These are phyloP conservation scores for Panthera tigris DNA, from an alignment of 2,113 vertebrate species.

Conservation along the genomic window DNA sequence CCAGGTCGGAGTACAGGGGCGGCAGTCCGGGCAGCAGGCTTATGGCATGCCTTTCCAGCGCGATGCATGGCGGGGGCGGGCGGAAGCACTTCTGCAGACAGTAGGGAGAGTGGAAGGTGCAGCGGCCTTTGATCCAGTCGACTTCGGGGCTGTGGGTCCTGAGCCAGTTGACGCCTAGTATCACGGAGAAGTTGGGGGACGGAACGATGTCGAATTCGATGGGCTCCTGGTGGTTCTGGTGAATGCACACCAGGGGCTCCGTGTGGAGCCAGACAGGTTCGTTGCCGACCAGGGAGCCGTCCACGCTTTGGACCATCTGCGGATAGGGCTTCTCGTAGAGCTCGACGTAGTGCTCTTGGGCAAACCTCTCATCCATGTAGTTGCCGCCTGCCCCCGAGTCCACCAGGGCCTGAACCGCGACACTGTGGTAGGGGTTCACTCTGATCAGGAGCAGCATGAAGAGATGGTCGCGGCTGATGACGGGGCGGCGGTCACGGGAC, in stretches of 20 bases:
- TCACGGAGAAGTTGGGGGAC: slow-evolving; percentile 54
- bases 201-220: slow-evolving; percentile 63
- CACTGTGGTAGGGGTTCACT: slow-evolving; percentile 64
- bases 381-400: slow-evolving; percentile 25
- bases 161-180: slow-evolving; percentile 68
- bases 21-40: slow-evolving; percentile 72
- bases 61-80: slow-evolving; percentile 58
- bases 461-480: background rate
- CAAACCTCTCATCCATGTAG: slow-evolving; percentile 73
- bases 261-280: slow-evolving; percentile 61
- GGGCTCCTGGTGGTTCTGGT: slow-evolving; percentile 72
- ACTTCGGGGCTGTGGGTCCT: slow-evolving; percentile 39
- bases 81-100: slow-evolving; percentile 69
- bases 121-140: slow-evolving; percentile 64
- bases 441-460: slow-evolving; percentile 73
- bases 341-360: slow-evolving; percentile 69
- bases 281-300: background rate
- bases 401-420: slow-evolving; percentile 47
- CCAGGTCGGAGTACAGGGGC: slow-evolving; percentile 74
- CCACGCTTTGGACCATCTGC: background rate
- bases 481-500: background rate
- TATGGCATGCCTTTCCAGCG: slow-evolving; percentile 12
- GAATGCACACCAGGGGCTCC: slow-evolving; percentile 64
- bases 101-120: slow-evolving; percentile 78
- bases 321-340: slow-evolving; percentile 62